Base-by-base conservation (phyloP, 2,888 invertebrate species). In the Limnephilus marmoratus region DNA sequence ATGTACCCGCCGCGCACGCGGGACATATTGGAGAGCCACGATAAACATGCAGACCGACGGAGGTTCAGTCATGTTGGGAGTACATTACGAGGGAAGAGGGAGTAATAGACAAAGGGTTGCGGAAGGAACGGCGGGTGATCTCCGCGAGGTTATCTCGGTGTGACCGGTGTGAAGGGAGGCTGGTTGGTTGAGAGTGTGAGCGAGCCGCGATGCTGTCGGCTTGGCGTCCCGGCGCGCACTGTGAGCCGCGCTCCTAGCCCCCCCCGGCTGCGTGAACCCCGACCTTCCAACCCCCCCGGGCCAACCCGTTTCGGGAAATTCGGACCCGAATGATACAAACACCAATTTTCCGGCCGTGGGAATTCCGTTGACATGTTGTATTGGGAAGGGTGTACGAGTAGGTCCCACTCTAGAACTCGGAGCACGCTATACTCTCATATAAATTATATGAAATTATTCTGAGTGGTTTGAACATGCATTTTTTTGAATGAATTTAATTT, bases 191-290 rank as follows among this genome's bases (percentile, higher is more conserved):
- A 15, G 88, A 86, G 85, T 31, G 85, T 34, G 41, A n/a, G 37
- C 88, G 13, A 81, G 80, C 49, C 37, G 80, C 53, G 53, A 31
- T 37, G 91, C 92, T 49, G 91, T 45, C 45, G 82, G 87, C 85
- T 90, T 90, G 92, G 93, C 92, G 93, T 91, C 92, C 87, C 90
- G 91, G 88, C 92, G 93, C 93, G 92, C 91, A 93, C 93, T 93
- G 93, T 37, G 80, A 37, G 29, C 81, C 41, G 41, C 85, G 85
- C 31, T 31, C 88, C 88, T 87, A 68, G 81, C 91, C 68, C 83
- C 90, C 81, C 83, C 83, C 80, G 83, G 37, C 80, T 24, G 41
- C 80, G 86, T 18, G 15, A 18, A 31, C 31, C 81, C 81, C 86
- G 68, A 80, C 91, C 68, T 37, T 53, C 31, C 31, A 24, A 15